Percentiles rank a stretch among this genome's conserved stretches.
These are phyloP conservation scores for Panzeria rudis DNA, from an alignment of 2,888 invertebrate species.

Conservation along the genomic window DNA sequence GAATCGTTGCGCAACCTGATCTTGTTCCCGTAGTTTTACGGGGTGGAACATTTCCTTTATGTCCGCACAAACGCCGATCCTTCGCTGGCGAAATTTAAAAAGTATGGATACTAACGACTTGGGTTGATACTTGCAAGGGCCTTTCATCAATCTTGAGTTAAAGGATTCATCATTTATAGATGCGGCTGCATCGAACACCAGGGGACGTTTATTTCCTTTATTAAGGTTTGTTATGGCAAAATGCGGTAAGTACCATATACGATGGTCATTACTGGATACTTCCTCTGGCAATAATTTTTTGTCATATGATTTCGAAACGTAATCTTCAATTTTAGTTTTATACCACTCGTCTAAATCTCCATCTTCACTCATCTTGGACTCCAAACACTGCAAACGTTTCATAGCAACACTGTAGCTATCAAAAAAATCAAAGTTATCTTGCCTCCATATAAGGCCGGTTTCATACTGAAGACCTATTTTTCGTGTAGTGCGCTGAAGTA, in stretches of 20 bases:
- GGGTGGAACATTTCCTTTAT: too few species aligned
- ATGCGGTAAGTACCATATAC: constrained; percentile 42
- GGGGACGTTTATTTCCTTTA: constrained; percentile 50
- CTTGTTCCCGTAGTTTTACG: too few species aligned
- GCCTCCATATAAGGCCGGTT: constrained; percentile 48
- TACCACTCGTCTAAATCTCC: constrained; percentile 37
- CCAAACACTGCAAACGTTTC: constrained; percentile 45
- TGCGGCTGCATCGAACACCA: constrained; percentile 46
- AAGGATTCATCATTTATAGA: constrained; percentile 47
- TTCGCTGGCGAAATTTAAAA: constrained; percentile 64
- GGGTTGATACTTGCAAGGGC: constrained; percentile 59
- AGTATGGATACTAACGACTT: constrained; percentile 59
- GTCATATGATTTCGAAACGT: constrained; percentile 14
- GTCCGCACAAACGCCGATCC: too few species aligned
- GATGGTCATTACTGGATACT: background rate
- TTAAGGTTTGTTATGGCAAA: constrained; percentile 50
- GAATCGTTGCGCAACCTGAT: too few species aligned
- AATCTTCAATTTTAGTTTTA: too few species aligned
- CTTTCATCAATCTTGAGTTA: constrained; percentile 53
- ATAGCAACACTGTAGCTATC: constrained; percentile 50
- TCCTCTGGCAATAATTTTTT: constrained; percentile 40
- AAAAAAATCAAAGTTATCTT: constrained; percentile 18
- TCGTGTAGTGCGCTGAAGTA: constrained; percentile 31
- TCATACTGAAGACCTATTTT: constrained; percentile 40
- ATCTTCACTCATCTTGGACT: constrained; percentile 49